These are phyloP conservation scores for Drosophila pseudoobscura DNA, from an alignment of 1,140 invertebrate genomes.

Conservation along the genomic window DNA sequence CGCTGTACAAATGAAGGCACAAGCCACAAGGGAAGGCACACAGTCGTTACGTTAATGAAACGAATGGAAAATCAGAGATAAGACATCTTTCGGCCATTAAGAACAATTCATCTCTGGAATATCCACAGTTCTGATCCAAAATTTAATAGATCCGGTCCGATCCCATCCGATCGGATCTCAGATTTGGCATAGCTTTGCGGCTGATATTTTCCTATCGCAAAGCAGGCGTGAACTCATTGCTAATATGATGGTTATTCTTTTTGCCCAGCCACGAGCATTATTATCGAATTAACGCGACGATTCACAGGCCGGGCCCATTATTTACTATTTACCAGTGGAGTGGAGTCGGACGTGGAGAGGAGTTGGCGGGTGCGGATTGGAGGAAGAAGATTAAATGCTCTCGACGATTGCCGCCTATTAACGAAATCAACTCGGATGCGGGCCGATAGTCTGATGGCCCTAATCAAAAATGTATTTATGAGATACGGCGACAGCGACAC, in stretches of 20 bases:
- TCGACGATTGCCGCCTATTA: slow-evolving; percentile 73
- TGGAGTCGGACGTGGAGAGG: not conserved
- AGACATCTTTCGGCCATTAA: too few species aligned
- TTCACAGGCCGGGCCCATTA: slow-evolving; percentile 30
- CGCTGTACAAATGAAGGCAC: too few species aligned
- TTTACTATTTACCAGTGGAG: slow-evolving; percentile 36
- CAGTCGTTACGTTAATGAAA: too few species aligned
- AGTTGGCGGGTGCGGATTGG: not conserved
- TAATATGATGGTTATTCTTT: slow-evolving; percentile 41
- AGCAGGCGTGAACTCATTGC: slow-evolving; percentile 47
- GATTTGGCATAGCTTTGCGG: too few species aligned
- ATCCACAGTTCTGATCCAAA: too few species aligned
- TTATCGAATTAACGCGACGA: slow-evolving; percentile 70
- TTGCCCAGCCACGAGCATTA: slow-evolving; percentile 33
- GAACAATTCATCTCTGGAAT: too few species aligned
- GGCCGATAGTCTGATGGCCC: slow-evolving; percentile 58
- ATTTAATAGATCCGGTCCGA: too few species aligned
- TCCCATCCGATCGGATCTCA: too few species aligned
- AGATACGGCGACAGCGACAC: slow-evolving; percentile 43
- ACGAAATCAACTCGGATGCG: slow-evolving; percentile 70
- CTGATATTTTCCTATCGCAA: not conserved
- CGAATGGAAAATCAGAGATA: too few species aligned
- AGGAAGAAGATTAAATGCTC: slow-evolving; percentile 65
- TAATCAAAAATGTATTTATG: slow-evolving; percentile 78
- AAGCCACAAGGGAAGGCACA: too few species aligned